A percentile compares a stretch with the other conserved stretches of the same genome.
Conservation (phyloP, 2,113 vertebrate genomes). For the Daubentonia madagascariensis region DNA sequence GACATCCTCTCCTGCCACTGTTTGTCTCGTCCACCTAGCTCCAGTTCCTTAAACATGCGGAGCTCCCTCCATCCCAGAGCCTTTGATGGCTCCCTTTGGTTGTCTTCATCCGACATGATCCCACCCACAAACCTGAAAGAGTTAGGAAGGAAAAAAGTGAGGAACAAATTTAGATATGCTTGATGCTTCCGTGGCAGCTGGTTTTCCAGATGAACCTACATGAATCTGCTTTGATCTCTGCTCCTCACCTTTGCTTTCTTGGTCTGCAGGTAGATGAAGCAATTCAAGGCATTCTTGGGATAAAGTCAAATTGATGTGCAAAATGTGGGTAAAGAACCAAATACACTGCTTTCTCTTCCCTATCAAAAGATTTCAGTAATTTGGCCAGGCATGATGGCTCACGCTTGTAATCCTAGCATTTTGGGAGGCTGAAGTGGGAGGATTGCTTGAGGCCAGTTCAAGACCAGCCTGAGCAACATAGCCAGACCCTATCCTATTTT, state of each 20-base stretch:
- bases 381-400: background rate
- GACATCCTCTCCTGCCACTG: background rate
- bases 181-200: background rate
- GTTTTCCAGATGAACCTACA: background rate
- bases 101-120: background rate
- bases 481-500: too few relatives aligned
- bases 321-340: background rate
- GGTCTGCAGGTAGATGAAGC: background rate
- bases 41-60: background rate
- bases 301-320: background rate
- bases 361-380: background rate
- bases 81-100: background rate
- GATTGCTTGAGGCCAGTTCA: too few relatives aligned
- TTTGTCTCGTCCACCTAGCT: background rate
- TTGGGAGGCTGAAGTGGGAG: too few relatives aligned
- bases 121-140: background rate
- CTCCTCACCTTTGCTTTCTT: background rate
- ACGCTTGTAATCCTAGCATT: too few relatives aligned
- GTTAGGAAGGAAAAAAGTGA: background rate
- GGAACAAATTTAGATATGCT: background rate
- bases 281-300: background rate
- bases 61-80: background rate
- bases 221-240: background rate
- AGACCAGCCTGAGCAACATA: too few relatives aligned
- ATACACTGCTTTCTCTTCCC: background rate